Conservation (phyloP, 1,140 invertebrate species). For the Cherax quadricarinatus region DNA sequence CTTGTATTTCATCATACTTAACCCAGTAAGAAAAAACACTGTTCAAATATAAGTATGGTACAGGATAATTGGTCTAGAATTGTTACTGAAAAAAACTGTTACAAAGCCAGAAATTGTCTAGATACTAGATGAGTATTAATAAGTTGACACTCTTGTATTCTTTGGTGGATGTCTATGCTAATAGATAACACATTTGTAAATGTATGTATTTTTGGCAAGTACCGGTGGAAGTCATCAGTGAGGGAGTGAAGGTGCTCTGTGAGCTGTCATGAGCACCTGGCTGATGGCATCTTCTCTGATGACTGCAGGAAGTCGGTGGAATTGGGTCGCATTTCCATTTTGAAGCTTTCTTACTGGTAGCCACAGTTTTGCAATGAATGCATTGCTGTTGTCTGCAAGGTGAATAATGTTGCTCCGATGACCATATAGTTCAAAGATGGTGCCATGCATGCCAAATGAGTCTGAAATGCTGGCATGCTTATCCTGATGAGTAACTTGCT, state of each 20-base stretch:
- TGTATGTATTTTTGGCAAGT: conserved; percentile 1
- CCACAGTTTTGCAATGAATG: conserved; percentile 10
- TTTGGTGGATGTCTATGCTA: no score
- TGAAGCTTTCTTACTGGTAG: neutral
- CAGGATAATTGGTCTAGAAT: no score
- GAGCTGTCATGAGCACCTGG: neutral
- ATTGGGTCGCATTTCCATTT: conserved; percentile 1
- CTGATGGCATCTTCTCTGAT: neutral
- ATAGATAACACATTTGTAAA: no score
- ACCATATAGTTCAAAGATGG: neutral
- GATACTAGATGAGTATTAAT: no score
- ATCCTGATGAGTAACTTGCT: neutral
- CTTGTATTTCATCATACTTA: no score
- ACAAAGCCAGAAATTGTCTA: no score
- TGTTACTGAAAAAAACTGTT: no score
- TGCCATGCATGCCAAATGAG: neutral
- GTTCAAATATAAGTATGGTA: no score
- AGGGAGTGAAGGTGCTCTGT: neutral
- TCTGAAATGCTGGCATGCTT: neutral
- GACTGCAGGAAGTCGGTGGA: neutral
- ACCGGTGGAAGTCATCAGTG: neutral
- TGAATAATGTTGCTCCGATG: neutral
- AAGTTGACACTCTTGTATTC: no score
- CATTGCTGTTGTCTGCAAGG: neutral
- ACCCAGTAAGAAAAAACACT: no score